phyloP scores from a whole-genome alignment of 2,797 vertebrate genomes.

The Lindbergichthys nudifrons region DNA sequence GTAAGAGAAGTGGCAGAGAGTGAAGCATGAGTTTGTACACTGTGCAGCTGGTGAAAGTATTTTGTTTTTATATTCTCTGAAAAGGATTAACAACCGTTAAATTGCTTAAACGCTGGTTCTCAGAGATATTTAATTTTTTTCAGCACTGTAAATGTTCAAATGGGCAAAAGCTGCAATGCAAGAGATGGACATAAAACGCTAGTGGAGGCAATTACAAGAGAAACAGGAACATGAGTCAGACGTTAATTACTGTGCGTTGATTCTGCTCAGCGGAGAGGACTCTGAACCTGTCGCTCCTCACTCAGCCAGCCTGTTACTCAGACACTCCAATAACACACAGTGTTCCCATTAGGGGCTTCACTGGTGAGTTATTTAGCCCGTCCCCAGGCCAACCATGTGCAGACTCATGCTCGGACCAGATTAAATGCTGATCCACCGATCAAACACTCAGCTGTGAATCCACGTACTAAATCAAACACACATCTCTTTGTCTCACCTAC shows the following conservation, averaged over 20 bases:
- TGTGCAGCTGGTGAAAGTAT: background rate
- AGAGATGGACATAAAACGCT: background rate
- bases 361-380: conserved; percentile 32
- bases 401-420: conserved; percentile 24
- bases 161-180: background rate
- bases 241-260: background rate
- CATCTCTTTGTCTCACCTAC: background rate
- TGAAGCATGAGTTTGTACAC: background rate
- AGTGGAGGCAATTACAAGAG: conserved; percentile 4
- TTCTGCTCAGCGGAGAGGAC: conserved; percentile 1
- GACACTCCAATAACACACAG: conserved; percentile 38
- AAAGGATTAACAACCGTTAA: too few relatives aligned
- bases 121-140: background rate
- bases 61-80: too few relatives aligned
- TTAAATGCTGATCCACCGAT: conserved; percentile 27
- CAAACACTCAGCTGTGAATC: background rate
- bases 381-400: conserved; percentile 45
- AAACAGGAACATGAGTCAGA: conserved; percentile 33
- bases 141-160: background rate
- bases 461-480: background rate
- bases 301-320: conserved; percentile 33
- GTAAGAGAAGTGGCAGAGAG: background rate
- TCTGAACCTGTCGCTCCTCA: conserved; percentile 2
- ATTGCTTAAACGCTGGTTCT: background rate
- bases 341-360: conserved; percentile 58